Base-by-base conservation (phyloP, 2,113 vertebrate species). In the Halichoeres trimaculatus region DNA sequence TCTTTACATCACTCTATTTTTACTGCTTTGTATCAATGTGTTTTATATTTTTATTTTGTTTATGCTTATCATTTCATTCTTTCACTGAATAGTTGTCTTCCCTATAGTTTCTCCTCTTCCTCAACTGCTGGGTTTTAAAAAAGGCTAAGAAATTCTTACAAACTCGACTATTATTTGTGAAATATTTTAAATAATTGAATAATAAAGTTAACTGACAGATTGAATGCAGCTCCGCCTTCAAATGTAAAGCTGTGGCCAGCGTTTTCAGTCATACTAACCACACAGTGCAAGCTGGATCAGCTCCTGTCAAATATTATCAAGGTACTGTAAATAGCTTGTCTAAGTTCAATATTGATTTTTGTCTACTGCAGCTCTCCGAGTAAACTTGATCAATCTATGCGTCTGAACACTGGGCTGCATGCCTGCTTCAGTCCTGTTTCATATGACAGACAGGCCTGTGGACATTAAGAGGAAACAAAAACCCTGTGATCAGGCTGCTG, bases 261-360 rank as follows among this genome's bases (percentile, higher is more conserved):
- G 48, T 70, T 79, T 77, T 82, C 19, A 10, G 19, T 70, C 58
- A 54, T 19, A 62, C 30, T 36, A 41, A 45, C 0, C 26, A 35
- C 54, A 71, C 43, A 54, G 36, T 60, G 66, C 40, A 20, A 62
- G 59, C 54, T 45, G 47, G 43, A 74, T 78, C 80, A 67, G 78
- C 57, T 57, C 61, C 76, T 81, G 85, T 86, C 84, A 80, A 89
- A 89, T 47, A 88, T 83, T 74, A 85, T 85, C 74, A 82, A 73
- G 74, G 76, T 80, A 74, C 80, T 74, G 78, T 86, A 86, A 85
- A 90, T 72, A 86, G 80, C 81, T 69, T 80, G 72, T 78, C 63
- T 65, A 57, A 67, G 81, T 71, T 83, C 76, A 75, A 73, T 85
- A 91, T 89, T 86, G 89, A 86, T 90, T 84, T 88, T 68, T 20